phyloP scores from a whole-genome alignment of 1,140 invertebrate species.

The Ditylenchus dipsaci region DNA sequence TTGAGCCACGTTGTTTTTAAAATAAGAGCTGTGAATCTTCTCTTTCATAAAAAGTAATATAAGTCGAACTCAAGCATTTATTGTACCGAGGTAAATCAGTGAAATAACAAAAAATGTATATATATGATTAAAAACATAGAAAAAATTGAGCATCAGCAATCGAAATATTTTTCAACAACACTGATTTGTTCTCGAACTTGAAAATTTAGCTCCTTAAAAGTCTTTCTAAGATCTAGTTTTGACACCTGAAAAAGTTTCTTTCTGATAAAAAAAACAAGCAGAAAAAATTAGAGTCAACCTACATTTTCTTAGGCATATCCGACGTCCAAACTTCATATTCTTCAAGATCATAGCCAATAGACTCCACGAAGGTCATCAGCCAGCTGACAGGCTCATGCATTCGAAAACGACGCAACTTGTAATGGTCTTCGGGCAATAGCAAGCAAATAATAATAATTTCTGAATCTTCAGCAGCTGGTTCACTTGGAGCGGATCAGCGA shows the following conservation, averaged over 20 bases:
- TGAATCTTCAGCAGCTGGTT: conserved; percentile 25
- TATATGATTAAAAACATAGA: too few species aligned
- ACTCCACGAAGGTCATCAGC: conserved; percentile 32
- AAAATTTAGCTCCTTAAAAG: conserved; percentile 38
- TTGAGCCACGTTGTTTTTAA: too few species aligned
- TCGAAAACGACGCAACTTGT: conserved; percentile 34
- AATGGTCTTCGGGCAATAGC: conserved; percentile 31
- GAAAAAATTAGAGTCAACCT: not conserved
- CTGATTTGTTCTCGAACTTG: conserved; percentile 30
- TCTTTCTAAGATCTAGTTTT: conserved; percentile 29
- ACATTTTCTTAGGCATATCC: conserved; percentile 37
- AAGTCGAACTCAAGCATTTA: too few species aligned
- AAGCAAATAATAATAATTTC: conserved; percentile 31
- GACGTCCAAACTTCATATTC: conserved; percentile 40
- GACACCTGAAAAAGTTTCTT: conserved; percentile 14
- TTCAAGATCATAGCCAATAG: conserved; percentile 24
- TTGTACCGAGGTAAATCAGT: too few species aligned
- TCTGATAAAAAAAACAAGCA: too few species aligned
- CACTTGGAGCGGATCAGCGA: too few species aligned
- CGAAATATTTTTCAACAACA: conserved; percentile 34
- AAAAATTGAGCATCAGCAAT: too few species aligned
- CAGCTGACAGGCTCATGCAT: conserved; percentile 16
- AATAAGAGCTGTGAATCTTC: too few species aligned
- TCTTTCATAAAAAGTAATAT: too few species aligned
- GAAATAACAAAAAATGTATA: too few species aligned